Conservation (phyloP, 2,888 invertebrate genomes). For the Lithophane leautieri region DNA sequence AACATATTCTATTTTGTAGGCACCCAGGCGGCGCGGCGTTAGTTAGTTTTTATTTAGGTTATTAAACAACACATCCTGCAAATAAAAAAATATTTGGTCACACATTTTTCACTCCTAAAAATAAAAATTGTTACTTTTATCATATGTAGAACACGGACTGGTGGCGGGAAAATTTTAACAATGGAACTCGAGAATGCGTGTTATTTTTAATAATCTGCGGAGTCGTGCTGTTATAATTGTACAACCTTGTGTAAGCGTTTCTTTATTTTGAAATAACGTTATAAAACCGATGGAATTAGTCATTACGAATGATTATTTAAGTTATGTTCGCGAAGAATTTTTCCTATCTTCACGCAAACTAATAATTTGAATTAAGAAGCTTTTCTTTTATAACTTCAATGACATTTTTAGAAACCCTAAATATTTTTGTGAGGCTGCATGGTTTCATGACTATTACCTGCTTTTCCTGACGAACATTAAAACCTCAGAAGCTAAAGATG, state of each 20-base stretch:
- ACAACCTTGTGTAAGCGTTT: background rate
- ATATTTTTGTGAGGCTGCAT: background rate
- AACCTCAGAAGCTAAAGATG: background rate
- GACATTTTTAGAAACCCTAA: background rate
- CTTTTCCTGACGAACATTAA: no score
- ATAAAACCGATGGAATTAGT: background rate
- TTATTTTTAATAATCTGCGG: background rate
- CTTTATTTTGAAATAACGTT: constrained; percentile 1
- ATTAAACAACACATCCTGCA: background rate
- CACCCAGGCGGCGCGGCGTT: background rate
- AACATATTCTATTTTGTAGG: background rate
- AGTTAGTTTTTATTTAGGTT: background rate
- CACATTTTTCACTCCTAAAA: background rate
- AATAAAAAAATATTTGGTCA: background rate
- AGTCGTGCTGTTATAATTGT: background rate
- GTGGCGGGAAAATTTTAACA: constrained; percentile 42
- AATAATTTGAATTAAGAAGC: background rate
- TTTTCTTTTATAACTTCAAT: background rate
- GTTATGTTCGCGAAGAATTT: background rate
- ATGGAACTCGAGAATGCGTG: constrained; percentile 28
- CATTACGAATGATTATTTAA: background rate
- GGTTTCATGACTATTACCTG: background rate
- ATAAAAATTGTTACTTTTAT: background rate
- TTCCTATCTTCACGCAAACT: background rate
- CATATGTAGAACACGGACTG: background rate